Percentiles rank a stretch among this genome's conserved stretches.
Evolutionary conservation across 2,797 vertebrate genomes (phyloP).

Genomic region (Chiloscyllium punctatum): DNA sequence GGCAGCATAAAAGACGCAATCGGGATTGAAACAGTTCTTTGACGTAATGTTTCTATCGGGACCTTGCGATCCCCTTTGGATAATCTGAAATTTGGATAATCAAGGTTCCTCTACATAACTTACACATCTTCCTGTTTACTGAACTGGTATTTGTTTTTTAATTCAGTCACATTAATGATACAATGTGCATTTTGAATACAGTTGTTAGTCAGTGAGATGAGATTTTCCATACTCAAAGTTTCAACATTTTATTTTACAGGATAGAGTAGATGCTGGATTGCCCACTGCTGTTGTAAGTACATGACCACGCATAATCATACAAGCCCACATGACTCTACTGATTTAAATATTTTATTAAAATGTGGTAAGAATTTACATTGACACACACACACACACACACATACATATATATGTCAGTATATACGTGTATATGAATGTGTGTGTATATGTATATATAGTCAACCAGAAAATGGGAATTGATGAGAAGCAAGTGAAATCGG

Average conservation of each 20-base stretch:
- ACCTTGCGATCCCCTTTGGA: too few species aligned
- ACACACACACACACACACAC: too few species aligned
- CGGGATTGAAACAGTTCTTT: too few species aligned
- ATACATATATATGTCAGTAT: not conserved
- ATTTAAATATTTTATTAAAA: not conserved
- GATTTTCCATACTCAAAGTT: not conserved
- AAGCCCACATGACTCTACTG: slow-evolving; percentile 38
- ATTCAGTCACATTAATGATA: not conserved
- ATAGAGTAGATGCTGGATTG: slow-evolving; percentile 93
- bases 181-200: not conserved
- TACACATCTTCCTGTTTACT: not conserved
- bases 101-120: not conserved
- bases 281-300: slow-evolving; percentile 92
- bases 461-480: not conserved
- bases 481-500: not conserved
- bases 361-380: not conserved
- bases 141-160: too few species aligned
- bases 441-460: too few species aligned
- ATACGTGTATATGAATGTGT: too few species aligned
- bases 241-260: slow-evolving; percentile 56
- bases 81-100: too few species aligned
- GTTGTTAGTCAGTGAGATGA: not conserved
- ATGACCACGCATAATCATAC: slow-evolving; percentile 39
- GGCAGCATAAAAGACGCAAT: too few species aligned
- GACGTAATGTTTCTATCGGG: too few species aligned